Percentiles rank a stretch among this genome's conserved stretches.
phyloP scores from a whole-genome alignment of 2,888 invertebrate genomes.

The Rhingia rostrata region DNA sequence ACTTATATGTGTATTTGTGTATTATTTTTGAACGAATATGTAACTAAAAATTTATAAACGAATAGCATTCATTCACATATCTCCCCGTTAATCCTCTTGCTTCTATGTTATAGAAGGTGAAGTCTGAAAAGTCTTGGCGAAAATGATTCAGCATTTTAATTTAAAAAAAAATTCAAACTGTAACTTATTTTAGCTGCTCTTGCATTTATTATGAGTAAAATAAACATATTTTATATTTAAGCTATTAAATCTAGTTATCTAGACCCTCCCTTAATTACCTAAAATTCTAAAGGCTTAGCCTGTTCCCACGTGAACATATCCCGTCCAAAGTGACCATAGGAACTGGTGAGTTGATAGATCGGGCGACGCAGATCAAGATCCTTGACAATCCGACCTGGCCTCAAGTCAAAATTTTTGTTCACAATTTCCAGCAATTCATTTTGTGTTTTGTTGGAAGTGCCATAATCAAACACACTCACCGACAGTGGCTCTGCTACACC shows the following conservation, averaged over 20 bases:
- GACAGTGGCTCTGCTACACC: slow-evolving; percentile 97
- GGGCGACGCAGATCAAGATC: slow-evolving; percentile 94
- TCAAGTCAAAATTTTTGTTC: slow-evolving; percentile 95
- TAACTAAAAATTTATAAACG: too few species aligned
- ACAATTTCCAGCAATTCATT: slow-evolving; percentile 92
- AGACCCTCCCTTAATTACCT: slow-evolving; percentile 75
- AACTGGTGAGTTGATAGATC: slow-evolving; percentile 96
- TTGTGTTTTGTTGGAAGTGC: slow-evolving; percentile 93
- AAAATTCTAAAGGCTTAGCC: slow-evolving; percentile 86
- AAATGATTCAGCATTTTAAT: background rate
- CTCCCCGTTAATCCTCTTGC: too few species aligned
- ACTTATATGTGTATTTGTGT: too few species aligned
- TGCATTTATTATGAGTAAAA: background rate
- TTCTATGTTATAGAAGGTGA: too few species aligned
- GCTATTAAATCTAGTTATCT: slow-evolving; percentile 9
- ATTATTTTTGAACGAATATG: too few species aligned
- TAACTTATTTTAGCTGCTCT: background rate
- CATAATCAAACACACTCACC: slow-evolving; percentile 96
- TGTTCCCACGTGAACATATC: slow-evolving; percentile 98
- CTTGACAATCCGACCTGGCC: slow-evolving; percentile 97
- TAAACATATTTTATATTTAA: slow-evolving; percentile 29
- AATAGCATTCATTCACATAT: too few species aligned
- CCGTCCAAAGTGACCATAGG: slow-evolving; percentile 98
- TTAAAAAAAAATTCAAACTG: background rate
- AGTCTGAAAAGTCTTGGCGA: too few species aligned